These are phyloP conservation scores for Epirrhoe alternata DNA, from an alignment of 2,888 invertebrate species.

Conservation along the genomic window DNA sequence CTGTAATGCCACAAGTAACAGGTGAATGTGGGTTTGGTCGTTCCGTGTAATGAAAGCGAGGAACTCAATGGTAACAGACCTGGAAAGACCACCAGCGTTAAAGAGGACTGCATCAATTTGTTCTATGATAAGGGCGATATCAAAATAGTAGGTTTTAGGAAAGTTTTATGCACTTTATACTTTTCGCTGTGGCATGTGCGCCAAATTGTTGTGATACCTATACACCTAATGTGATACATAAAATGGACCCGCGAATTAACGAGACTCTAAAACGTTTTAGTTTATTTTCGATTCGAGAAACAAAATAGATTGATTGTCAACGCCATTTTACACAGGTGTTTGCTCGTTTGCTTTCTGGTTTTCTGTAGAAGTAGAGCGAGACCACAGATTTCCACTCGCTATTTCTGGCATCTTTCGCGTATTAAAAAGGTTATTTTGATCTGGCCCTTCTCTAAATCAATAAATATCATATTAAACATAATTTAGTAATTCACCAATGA, in stretches of 20 bases:
- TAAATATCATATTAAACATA: slow-evolving; percentile 5
- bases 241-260: too few species aligned
- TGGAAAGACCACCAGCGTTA: slow-evolving; percentile 33
- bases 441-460: background rate
- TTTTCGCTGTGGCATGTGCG: too few species aligned
- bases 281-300: too few species aligned
- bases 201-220: too few species aligned
- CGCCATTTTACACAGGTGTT: too few species aligned
- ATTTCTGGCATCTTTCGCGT: background rate
- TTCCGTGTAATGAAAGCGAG: slow-evolving; percentile 40
- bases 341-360: too few species aligned
- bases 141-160: background rate
- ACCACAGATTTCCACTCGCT: too few species aligned
- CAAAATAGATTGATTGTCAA: too few species aligned
- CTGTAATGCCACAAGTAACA: slow-evolving; percentile 26
- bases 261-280: too few species aligned
- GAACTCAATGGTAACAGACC: slow-evolving; percentile 32
- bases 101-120: slow-evolving; percentile 38
- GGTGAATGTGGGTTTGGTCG: slow-evolving; percentile 32
- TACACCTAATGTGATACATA: too few species aligned
- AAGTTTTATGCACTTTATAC: too few species aligned
- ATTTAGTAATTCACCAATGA: slow-evolving; percentile 6
- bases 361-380: too few species aligned
- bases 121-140: slow-evolving; percentile 3
- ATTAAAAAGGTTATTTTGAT: background rate